Evolutionary conservation across 2,113 vertebrate species (phyloP).

Genomic region (Anas platyrhynchos): DNA sequence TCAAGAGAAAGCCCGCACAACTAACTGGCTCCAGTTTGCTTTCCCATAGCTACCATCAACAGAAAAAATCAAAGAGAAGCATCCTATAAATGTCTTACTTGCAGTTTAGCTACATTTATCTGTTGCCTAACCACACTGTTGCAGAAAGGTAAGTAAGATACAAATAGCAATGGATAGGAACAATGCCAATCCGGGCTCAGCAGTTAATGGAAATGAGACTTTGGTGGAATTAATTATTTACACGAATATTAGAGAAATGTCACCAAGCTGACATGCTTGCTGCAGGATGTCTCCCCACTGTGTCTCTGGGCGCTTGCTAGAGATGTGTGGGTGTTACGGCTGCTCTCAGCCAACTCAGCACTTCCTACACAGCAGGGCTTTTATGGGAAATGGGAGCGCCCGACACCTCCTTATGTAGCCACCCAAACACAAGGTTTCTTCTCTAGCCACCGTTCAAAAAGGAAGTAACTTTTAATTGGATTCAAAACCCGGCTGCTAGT

Average conservation of each 20-base stretch:
- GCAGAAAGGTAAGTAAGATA: neutral
- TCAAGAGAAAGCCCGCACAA: neutral
- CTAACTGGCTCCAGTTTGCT: neutral
- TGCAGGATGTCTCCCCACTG: neutral
- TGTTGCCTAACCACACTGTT: neutral
- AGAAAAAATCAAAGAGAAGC: neutral
- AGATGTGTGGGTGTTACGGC: neutral
- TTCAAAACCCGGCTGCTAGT: neutral
- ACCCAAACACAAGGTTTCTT: neutral
- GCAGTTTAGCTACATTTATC: neutral
- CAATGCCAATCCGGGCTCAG: neutral
- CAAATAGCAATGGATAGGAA: neutral
- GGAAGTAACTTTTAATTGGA: neutral
- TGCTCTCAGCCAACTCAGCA: neutral
- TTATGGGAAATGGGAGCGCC: neutral
- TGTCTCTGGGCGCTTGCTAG: fast-evolving
- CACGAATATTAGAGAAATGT: neutral
- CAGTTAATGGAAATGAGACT: neutral
- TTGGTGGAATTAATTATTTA: neutral
- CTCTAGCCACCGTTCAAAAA: neutral
- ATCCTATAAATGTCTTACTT: neutral
- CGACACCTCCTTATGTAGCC: neutral
- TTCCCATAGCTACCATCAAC: neutral
- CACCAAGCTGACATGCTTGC: conserved; percentile 27
- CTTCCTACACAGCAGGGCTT: fast-evolving